phyloP scores from a whole-genome alignment of 2,888 invertebrate genomes.

The Melangyna quadrimaculata region DNA sequence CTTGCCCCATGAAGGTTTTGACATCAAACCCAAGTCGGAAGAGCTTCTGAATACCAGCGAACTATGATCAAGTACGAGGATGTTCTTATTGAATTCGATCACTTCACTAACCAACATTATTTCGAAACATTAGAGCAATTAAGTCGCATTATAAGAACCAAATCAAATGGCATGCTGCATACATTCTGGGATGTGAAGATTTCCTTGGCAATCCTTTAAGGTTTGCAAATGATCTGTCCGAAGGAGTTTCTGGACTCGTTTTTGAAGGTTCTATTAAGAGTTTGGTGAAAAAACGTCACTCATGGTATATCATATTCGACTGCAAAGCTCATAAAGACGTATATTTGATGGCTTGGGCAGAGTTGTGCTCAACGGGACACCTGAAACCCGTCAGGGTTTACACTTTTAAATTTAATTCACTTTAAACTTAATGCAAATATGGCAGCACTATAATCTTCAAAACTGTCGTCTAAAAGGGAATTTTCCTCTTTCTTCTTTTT shows the following conservation, averaged over 20 bases:
- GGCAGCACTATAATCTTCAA: too few species aligned
- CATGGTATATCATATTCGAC: conserved; percentile 99
- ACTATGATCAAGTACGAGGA: conserved; percentile 98
- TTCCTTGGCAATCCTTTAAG: conserved; percentile 99
- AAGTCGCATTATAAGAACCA: conserved; percentile 94
- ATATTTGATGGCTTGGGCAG: conserved; percentile 95
- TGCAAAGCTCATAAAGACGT: conserved; percentile 96
- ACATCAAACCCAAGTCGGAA: too few species aligned
- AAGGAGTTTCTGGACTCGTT: conserved; percentile 95
- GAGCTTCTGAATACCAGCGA: too few species aligned
- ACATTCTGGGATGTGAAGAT: conserved; percentile 97
- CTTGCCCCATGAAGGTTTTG: too few species aligned
- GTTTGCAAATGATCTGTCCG: conserved; percentile 96
- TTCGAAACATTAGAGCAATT: conserved; percentile 94
- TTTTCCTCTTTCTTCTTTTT: too few species aligned
- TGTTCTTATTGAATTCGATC: conserved; percentile 94
- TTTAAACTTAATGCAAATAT: too few species aligned
- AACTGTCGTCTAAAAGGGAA: too few species aligned
- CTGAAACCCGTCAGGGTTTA: conserved; percentile 92
- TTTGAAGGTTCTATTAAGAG: conserved; percentile 96
- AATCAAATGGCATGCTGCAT: conserved; percentile 96
- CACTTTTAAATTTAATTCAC: too few species aligned
- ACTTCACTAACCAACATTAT: conserved; percentile 92
- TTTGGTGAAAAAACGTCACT: conserved; percentile 95
- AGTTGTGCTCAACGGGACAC: conserved; percentile 95